phyloP scores from a whole-genome alignment of 2,797 vertebrate genomes.

The Luscinia luscinia region DNA sequence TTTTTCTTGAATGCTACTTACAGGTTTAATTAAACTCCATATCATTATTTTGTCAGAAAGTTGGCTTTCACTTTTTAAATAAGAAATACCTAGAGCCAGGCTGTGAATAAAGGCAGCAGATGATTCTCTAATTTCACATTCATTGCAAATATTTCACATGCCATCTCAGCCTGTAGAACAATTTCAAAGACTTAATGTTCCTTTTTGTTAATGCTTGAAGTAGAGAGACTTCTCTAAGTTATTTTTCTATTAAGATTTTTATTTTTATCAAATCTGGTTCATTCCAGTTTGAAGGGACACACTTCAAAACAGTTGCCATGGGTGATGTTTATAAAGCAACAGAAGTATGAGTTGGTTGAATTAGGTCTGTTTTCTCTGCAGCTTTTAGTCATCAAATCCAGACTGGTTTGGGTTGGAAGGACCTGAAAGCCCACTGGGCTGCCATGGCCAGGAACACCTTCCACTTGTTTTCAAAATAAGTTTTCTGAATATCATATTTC shows the following conservation, averaged over 20 bases:
- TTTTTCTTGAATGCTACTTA: conserved; percentile 21
- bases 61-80: conserved; percentile 32
- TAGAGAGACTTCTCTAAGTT: background rate
- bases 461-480: background rate
- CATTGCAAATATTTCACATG: conserved; percentile 41
- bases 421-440: background rate
- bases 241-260: conserved; percentile 10
- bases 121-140: background rate
- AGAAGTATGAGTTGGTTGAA: background rate
- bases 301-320: background rate
- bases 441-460: background rate
- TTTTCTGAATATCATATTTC: background rate
- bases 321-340: background rate
- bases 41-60: conserved; percentile 36
- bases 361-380: background rate
- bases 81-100: conserved; percentile 32
- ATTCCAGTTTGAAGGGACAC: background rate
- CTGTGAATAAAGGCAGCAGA: background rate
- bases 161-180: background rate
- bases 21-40: conserved; percentile 30
- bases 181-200: conserved; percentile 33
- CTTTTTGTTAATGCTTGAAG: conserved; percentile 11
- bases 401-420: background rate
- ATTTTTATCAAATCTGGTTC: background rate
- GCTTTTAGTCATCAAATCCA: background rate